These are phyloP conservation scores for Nomada fucata DNA, from an alignment of 2,888 invertebrate genomes.

Conservation along the genomic window DNA sequence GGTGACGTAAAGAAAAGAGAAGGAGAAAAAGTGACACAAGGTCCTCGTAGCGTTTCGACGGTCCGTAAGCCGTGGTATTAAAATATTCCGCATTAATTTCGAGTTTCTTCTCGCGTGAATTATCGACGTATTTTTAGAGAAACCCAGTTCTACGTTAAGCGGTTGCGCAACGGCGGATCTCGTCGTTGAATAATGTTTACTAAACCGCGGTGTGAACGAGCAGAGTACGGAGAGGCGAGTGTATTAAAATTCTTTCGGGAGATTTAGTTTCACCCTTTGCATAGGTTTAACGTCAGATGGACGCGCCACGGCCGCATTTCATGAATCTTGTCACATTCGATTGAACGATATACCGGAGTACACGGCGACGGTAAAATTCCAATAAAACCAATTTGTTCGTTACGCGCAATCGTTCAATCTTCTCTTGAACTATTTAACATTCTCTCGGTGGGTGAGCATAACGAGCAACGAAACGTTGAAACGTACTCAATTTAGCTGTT, in stretches of 20 bases:
- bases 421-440: too few species aligned
- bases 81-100: conserved; percentile 5
- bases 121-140: background rate
- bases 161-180: background rate
- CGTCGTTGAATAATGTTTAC: background rate
- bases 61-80: too few species aligned
- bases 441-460: too few species aligned
- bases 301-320: too few species aligned
- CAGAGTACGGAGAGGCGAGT: background rate
- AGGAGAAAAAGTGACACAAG: background rate
- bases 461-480: too few species aligned
- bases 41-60: background rate
- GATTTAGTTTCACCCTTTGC: background rate
- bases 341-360: too few species aligned
- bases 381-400: too few species aligned
- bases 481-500: too few species aligned
- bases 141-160: background rate
- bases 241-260: background rate
- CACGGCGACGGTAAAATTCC: too few species aligned
- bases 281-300: too few species aligned
- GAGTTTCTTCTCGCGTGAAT: background rate
- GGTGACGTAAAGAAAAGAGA: background rate
- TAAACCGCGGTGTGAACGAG: background rate
- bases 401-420: too few species aligned
- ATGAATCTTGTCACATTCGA: too few species aligned